Evolutionary conservation across 2,888 invertebrate genomes (phyloP).

Genomic region (Timema podura): DNA sequence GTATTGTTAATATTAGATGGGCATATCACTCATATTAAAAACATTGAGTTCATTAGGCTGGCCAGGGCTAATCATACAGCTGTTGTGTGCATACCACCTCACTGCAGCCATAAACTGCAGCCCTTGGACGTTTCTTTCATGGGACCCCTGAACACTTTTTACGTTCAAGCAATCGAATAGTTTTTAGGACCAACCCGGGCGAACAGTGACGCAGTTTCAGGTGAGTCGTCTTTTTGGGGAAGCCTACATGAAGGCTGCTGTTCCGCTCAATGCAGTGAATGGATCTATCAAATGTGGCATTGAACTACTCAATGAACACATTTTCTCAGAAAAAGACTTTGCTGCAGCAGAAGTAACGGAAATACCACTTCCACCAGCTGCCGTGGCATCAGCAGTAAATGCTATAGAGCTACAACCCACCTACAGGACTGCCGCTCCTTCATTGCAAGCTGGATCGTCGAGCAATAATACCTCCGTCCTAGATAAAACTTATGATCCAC

Average conservation of each 20-base stretch:
- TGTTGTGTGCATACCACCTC: constrained; percentile 15
- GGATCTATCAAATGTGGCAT: constrained; percentile 6
- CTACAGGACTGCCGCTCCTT: no score
- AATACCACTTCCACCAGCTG: no score
- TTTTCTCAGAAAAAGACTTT: neutral
- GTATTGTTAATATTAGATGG: constrained; percentile 41
- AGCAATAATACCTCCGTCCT: no score
- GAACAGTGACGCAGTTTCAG: no score
- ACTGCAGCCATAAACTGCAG: constrained; percentile 34
- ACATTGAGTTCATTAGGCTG: constrained; percentile 37
- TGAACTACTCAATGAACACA: neutral
- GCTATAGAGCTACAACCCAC: no score
- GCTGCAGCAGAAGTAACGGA: neutral
- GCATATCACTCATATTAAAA: constrained; percentile 35
- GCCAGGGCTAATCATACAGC: constrained; percentile 33
- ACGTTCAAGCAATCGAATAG: constrained; percentile 35
- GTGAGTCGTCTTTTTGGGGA: constrained; percentile 35
- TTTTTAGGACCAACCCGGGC: constrained; percentile 36
- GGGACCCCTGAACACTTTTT: constrained; percentile 38
- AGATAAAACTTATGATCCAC: no score
- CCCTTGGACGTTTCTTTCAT: constrained; percentile 39
- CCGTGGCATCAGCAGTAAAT: no score
- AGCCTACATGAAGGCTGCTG: constrained; percentile 2
- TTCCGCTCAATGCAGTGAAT: neutral
- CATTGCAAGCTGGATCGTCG: no score